Percentiles rank a stretch among this genome's conserved stretches.
Conservation (phyloP, 2,888 invertebrate genomes). For the Antitype chi region DNA sequence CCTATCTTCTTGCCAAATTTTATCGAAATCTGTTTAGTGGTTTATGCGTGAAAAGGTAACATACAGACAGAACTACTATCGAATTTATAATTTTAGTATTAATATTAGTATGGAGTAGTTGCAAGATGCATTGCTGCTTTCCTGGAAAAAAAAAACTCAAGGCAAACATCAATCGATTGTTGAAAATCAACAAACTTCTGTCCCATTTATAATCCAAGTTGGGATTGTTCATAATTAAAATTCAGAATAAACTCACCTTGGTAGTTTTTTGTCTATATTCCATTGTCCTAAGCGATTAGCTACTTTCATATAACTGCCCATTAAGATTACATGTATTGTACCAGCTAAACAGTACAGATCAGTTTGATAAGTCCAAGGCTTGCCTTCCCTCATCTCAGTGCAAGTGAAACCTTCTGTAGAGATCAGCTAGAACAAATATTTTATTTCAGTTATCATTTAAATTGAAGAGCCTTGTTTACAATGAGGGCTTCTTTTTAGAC, state of each 20-base stretch:
- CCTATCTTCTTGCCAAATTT: too few species aligned
- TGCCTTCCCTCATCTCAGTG: slow-evolving; percentile 97
- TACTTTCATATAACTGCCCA: slow-evolving; percentile 97
- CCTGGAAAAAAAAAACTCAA: not conserved
- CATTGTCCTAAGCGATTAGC: slow-evolving; percentile 91
- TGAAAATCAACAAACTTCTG: not conserved
- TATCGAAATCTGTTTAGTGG: too few species aligned
- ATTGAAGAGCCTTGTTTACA: not conserved
- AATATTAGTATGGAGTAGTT: too few species aligned
- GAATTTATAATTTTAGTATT: too few species aligned
- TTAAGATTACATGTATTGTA: slow-evolving; percentile 96
- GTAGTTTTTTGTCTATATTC: slow-evolving; percentile 93
- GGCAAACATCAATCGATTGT: not conserved
- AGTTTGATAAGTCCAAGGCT: slow-evolving; percentile 98
- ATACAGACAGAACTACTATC: too few species aligned
- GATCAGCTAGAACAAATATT: slow-evolving; percentile 89
- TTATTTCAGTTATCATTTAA: not conserved
- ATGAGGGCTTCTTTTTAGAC: not conserved
- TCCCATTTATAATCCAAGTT: not conserved
- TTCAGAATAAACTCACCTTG: slow-evolving; percentile 87
- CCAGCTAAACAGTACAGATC: slow-evolving; percentile 97
- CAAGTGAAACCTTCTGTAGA: slow-evolving; percentile 95
- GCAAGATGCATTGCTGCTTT: not conserved
- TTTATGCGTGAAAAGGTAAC: too few species aligned
- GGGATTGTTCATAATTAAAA: not conserved